These are phyloP conservation scores for Microtus montanus DNA, from an alignment of 2,113 vertebrate genomes.

Conservation along the genomic window DNA sequence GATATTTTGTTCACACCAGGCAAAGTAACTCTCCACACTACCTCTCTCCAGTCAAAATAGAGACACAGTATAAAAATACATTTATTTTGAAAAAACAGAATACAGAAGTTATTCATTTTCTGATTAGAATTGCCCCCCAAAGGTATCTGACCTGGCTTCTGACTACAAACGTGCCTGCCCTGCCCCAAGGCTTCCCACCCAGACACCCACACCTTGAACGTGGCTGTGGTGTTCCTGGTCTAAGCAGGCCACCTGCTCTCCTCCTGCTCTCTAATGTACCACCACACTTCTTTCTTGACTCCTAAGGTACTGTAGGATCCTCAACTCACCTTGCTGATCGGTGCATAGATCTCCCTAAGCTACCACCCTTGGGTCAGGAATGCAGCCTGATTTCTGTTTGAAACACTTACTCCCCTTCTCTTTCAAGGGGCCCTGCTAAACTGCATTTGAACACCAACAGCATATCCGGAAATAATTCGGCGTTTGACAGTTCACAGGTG, in stretches of 20 bases:
- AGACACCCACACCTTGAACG: neutral
- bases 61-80: conserved; percentile 49
- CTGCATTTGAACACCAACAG: neutral
- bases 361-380: neutral
- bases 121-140: conserved; percentile 30
- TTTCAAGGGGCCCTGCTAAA: neutral
- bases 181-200: neutral
- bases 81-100: neutral
- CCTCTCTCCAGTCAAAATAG: conserved; percentile 60
- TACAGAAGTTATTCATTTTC: conserved; percentile 36
- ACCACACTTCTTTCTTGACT: neutral
- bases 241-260: neutral
- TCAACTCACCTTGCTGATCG: neutral
- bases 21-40: conserved; percentile 50
- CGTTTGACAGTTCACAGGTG: neutral
- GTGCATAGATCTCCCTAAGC: neutral
- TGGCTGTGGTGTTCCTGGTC: neutral
- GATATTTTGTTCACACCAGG: conserved; percentile 64
- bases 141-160: neutral
- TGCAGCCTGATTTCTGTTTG: neutral
- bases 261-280: neutral
- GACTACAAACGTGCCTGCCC: neutral
- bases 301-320: neutral
- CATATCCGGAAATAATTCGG: neutral
- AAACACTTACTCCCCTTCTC: neutral